phyloP scores from a whole-genome alignment of 2,888 invertebrate species.

The Nephrotoma appendiculata region DNA sequence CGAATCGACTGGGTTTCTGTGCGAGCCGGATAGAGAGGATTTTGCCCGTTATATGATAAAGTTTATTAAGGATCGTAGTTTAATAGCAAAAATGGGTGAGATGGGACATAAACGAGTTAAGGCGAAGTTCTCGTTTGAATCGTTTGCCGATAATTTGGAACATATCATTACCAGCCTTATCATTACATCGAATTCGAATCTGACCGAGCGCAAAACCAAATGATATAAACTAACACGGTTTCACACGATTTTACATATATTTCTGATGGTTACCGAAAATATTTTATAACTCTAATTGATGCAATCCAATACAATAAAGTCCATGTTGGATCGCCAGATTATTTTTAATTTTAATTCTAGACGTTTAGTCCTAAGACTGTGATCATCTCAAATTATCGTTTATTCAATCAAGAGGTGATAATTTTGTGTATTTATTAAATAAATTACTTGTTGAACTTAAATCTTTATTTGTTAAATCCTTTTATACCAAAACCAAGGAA shows the following conservation, averaged over 20 bases:
- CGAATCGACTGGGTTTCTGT: slow-evolving; percentile 66
- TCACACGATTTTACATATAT: neutral
- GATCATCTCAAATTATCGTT: neutral
- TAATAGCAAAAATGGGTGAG: slow-evolving; percentile 53
- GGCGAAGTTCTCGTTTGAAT: slow-evolving; percentile 67
- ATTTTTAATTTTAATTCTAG: neutral
- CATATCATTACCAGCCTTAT: neutral
- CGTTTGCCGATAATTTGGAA: slow-evolving; percentile 57
- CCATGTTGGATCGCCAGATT: neutral
- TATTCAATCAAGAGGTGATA: neutral
- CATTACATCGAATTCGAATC: neutral
- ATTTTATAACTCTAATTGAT: neutral
- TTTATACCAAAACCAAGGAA: too few relatives aligned
- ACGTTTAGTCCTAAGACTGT: neutral
- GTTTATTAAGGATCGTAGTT: slow-evolving; percentile 44
- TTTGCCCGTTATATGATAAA: slow-evolving; percentile 67
- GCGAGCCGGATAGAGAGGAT: slow-evolving; percentile 48
- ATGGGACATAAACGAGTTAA: slow-evolving; percentile 62
- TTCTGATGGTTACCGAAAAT: neutral
- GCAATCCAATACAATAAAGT: neutral
- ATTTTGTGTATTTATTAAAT: neutral
- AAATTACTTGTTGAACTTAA: neutral
- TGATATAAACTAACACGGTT: neutral
- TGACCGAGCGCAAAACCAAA: neutral
- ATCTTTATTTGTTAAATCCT: neutral